Evolutionary conservation across 2,797 vertebrate species (phyloP).

Genomic region (Chelidonichthys spinosus): DNA sequence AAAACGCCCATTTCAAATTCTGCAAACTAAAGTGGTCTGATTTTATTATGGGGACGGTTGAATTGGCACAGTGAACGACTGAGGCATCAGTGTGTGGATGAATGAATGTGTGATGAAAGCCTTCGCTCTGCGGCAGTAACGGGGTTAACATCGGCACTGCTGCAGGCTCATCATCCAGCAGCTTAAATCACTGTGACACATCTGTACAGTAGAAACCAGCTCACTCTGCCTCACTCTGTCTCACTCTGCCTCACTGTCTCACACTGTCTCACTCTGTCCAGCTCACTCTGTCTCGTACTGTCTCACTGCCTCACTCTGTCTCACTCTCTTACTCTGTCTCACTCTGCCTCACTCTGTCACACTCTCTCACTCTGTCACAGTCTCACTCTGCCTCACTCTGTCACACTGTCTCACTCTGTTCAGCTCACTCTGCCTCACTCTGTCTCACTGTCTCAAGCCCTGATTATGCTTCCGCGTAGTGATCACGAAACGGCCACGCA

Average conservation of each 20-base stretch:
- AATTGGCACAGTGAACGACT: not conserved
- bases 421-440: no score
- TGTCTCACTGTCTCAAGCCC: no score
- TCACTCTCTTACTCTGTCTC: no score
- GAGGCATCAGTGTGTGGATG: not conserved
- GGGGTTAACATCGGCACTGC: not conserved
- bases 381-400: no score
- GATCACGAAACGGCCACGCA: no score
- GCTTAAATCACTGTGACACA: constrained; percentile 6
- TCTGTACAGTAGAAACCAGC: not conserved
- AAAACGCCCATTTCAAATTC: not conserved
- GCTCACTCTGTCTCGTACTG: no score
- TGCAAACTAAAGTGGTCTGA: not conserved
- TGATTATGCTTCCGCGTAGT: no score
- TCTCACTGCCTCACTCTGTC: no score
- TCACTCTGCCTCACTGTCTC: not conserved
- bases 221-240: not conserved
- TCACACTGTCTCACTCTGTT: no score
- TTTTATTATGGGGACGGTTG: not conserved
- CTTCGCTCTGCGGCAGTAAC: not conserved
- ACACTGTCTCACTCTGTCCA: no score
- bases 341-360: no score
- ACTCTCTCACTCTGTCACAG: no score
- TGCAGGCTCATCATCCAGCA: constrained; percentile 3
- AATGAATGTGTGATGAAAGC: not conserved